These are phyloP conservation scores for Phaethornis superciliosus DNA, from an alignment of 2,113 vertebrate species.

Conservation along the genomic window DNA sequence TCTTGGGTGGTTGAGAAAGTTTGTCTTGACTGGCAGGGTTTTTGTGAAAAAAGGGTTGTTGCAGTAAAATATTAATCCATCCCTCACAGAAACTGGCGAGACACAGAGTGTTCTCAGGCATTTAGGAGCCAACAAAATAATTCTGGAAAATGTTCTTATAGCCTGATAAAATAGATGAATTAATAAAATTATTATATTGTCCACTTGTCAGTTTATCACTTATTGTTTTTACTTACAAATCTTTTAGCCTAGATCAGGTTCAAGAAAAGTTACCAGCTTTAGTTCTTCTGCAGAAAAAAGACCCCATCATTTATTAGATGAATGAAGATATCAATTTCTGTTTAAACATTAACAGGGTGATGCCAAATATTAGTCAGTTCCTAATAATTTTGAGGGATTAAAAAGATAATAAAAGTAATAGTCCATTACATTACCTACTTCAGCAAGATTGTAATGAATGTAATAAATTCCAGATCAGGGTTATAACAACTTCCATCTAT, in stretches of 20 bases:
- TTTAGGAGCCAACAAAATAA: neutral
- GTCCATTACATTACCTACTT: conserved; percentile 90
- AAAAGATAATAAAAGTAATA: conserved; percentile 91
- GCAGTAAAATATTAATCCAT: neutral
- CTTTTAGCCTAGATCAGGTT: conserved; percentile 56
- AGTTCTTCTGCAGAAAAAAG: conserved; percentile 61
- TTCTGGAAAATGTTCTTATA: neutral
- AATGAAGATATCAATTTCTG: conserved; percentile 84
- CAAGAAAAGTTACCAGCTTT: conserved; percentile 41
- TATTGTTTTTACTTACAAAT: conserved; percentile 64
- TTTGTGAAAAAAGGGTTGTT: neutral
- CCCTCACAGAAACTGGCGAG: fast-evolving
- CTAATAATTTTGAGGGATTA: conserved; percentile 89
- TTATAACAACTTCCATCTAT: conserved; percentile 89
- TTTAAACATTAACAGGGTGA: conserved; percentile 85
- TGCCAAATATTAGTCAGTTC: conserved; percentile 88
- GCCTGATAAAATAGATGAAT: conserved; percentile 42
- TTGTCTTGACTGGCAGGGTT: neutral
- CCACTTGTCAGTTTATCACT: neutral
- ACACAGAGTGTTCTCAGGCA: neutral
- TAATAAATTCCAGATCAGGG: conserved; percentile 88
- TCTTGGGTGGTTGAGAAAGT: neutral
- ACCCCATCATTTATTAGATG: conserved; percentile 76
- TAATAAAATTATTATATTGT: conserved; percentile 53
- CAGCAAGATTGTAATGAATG: conserved; percentile 88